Conservation (phyloP, 1,140 invertebrate species). For the Drosophila sechellia region DNA sequence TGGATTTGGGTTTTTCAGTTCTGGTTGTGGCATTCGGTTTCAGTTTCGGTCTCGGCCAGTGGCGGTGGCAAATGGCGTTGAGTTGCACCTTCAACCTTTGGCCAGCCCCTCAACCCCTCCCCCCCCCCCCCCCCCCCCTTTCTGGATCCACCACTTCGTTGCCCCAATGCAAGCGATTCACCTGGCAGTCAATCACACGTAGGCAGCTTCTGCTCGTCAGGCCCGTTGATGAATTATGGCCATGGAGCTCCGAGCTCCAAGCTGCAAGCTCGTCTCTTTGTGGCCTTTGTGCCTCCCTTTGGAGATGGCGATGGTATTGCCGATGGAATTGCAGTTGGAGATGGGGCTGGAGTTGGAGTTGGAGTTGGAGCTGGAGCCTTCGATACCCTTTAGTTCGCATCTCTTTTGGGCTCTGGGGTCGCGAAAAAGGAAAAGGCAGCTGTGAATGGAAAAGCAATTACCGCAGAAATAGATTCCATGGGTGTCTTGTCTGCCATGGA, state of each 20-base stretch:
- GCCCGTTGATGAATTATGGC: conserved; percentile 52
- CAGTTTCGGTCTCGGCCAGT: conserved; percentile 23
- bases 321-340: conserved; percentile 1
- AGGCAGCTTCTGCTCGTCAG: conserved; percentile 54
- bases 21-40: conserved; percentile 35
- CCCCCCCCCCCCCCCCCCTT: background rate
- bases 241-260: conserved; percentile 14
- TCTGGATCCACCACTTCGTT: background rate
- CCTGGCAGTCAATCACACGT: conserved; percentile 67
- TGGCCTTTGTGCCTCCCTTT: conserved; percentile 21
- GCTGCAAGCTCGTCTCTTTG: conserved; percentile 25
- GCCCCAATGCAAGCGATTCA: conserved; percentile 6
- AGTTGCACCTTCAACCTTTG: conserved; percentile 40
- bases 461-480: conserved; percentile 33
- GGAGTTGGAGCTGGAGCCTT: background rate
- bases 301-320: conserved; percentile 3
- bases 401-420: conserved; percentile 14
- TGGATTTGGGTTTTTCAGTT: conserved; percentile 41
- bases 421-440: conserved; percentile 21
- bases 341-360: background rate
- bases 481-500: background rate
- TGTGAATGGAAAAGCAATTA: conserved; percentile 49
- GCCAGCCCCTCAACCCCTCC: background rate
- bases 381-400: conserved; percentile 43
- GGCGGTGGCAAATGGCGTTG: conserved; percentile 15